Percentiles rank a stretch among this genome's conserved stretches.
These are phyloP conservation scores for Kryptolebias ocellatus DNA, from an alignment of 2,797 vertebrate species.

Conservation along the genomic window DNA sequence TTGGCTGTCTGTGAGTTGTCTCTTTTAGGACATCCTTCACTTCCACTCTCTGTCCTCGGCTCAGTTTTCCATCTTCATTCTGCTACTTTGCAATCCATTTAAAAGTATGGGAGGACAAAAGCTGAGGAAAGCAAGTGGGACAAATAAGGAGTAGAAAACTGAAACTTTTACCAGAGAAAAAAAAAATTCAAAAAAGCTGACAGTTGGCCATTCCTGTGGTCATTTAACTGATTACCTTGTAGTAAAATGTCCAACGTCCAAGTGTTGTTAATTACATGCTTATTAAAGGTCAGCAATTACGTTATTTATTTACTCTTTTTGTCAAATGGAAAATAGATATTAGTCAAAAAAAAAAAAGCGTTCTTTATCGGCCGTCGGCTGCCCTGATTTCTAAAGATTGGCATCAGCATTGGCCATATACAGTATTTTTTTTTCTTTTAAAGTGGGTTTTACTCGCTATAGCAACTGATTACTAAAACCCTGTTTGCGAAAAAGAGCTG, in stretches of 20 bases:
- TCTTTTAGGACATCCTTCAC: slow-evolving; percentile 33
- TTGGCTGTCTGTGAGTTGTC: slow-evolving; percentile 36
- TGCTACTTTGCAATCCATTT: slow-evolving; percentile 38
- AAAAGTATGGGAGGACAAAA: slow-evolving; percentile 7
- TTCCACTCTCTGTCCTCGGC: slow-evolving; percentile 26
- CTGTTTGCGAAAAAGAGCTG: not conserved
- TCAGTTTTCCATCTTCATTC: slow-evolving; percentile 37
- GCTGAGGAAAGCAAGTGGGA: slow-evolving; percentile 6
- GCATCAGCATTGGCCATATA: too few relatives aligned
- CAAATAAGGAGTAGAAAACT: not conserved
- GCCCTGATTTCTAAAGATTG: too few relatives aligned
- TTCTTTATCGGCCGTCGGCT: too few relatives aligned
- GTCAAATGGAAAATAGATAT: too few relatives aligned
- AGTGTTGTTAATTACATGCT: too few relatives aligned
- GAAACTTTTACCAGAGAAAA: not conserved
- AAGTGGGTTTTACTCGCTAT: not conserved
- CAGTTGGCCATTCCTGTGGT: not conserved
- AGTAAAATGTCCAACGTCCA: too few relatives aligned
- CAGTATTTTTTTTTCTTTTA: too few relatives aligned
- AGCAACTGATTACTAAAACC: too few relatives aligned
- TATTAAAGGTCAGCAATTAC: too few relatives aligned
- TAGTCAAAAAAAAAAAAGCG: too few relatives aligned
- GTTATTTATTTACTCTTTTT: too few relatives aligned
- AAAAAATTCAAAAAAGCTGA: too few relatives aligned
- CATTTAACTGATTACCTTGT: not conserved